Percentiles rank a stretch among this genome's conserved stretches.
These are phyloP conservation scores for Rallus crepitans DNA, from an alignment of 2,797 vertebrate genomes.

Conservation along the genomic window DNA sequence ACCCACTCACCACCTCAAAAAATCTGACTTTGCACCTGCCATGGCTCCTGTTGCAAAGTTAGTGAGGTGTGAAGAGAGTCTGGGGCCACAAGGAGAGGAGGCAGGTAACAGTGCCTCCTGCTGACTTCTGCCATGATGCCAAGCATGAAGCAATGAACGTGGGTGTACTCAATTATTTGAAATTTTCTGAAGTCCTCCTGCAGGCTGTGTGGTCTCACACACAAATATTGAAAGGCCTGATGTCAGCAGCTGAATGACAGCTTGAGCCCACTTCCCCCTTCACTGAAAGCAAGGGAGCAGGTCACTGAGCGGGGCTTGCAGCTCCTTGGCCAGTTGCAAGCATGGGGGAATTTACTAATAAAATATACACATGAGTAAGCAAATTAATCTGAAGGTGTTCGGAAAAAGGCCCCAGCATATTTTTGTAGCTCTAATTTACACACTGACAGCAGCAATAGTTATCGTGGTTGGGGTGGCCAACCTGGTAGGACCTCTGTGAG, in stretches of 20 bases:
- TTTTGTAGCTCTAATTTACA: neutral
- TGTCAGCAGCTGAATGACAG: neutral
- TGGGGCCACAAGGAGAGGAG: neutral
- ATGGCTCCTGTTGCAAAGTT: neutral
- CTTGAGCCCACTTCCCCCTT: neutral
- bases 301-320: accelerated
- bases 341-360: neutral
- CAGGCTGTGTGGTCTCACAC: neutral
- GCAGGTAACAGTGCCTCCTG: neutral
- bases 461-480: neutral
- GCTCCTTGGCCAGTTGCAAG: neutral
- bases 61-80: neutral
- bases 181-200: accelerated
- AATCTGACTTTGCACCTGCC: neutral
- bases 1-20: neutral
- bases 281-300: neutral
- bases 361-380: neutral
- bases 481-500: neutral
- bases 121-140: neutral
- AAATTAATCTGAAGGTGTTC: neutral
- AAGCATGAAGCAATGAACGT: accelerated
- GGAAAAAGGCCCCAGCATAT: neutral
- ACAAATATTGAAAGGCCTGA: neutral
- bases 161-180: neutral
- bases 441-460: neutral